phyloP scores from a whole-genome alignment of 2,888 invertebrate species.

The Aelia acuminata region DNA sequence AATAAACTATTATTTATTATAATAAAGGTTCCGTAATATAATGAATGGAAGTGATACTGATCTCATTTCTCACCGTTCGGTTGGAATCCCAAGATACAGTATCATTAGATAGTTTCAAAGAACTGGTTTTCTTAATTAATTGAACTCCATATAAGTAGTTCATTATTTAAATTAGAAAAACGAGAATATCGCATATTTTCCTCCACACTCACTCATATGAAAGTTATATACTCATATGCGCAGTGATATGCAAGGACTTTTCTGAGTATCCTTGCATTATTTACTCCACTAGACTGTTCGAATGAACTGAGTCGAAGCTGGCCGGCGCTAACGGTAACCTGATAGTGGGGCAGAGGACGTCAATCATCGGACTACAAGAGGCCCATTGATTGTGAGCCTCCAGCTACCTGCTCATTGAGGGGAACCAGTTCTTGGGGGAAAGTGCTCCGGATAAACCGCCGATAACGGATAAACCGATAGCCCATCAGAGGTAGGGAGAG shows the following conservation, averaged over 20 bases:
- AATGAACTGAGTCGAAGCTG: background rate
- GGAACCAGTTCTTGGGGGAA: background rate
- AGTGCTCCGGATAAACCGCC: background rate
- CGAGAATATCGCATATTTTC: no score
- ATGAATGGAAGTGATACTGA: background rate
- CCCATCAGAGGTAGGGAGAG: background rate
- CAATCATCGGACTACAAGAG: constrained; percentile 1
- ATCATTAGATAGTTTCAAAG: background rate
- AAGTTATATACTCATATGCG: no score
- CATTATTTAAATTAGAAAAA: background rate
- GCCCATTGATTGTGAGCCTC: constrained; percentile 26
- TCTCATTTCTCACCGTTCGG: background rate
- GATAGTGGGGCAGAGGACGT: constrained; percentile 17
- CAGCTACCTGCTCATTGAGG: background rate
- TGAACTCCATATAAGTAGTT: background rate
- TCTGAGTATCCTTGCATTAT: no score
- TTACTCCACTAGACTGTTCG: no score
- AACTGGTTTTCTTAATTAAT: background rate
- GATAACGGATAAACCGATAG: background rate
- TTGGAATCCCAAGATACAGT: background rate
- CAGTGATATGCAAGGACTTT: no score
- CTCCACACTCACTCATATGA: no score
- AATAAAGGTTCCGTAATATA: no score
- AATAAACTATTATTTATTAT: no score
- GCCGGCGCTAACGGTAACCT: constrained; percentile 1